These are phyloP conservation scores for Jacana jacana DNA, from an alignment of 2,113 vertebrate genomes.

Conservation along the genomic window DNA sequence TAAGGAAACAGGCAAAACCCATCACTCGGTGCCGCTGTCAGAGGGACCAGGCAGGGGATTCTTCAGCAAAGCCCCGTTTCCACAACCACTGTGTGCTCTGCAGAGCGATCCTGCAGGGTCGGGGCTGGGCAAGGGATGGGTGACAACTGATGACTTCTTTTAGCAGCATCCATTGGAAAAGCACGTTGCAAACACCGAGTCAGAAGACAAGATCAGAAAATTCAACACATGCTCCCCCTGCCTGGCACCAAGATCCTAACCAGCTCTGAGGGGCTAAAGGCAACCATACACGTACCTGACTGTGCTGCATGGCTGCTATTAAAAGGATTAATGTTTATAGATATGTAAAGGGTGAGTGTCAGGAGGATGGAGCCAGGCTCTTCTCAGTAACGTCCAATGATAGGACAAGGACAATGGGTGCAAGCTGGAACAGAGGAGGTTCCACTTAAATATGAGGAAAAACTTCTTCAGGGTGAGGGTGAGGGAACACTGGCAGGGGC, in stretches of 20 bases:
- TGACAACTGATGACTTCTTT: background rate
- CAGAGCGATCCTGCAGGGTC: background rate
- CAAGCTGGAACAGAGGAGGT: no score
- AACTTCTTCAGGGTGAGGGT: no score
- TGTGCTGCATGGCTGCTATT: background rate
- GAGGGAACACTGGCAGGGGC: no score
- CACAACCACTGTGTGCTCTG: background rate
- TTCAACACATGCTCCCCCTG: background rate
- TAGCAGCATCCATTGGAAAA: background rate
- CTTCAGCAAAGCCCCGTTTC: background rate
- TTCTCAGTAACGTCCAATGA: no score
- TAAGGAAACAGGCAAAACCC: conserved; percentile 32
- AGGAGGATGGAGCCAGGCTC: no score
- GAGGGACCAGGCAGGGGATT: background rate
- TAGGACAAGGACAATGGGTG: no score
- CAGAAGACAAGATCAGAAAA: background rate
- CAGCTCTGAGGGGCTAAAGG: background rate
- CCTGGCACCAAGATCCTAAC: background rate
- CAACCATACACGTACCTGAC: rapidly evolving
- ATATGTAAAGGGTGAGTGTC: no score
- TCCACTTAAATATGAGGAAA: no score
- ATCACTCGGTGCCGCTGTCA: background rate
- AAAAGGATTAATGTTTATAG: no score
- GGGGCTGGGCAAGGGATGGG: background rate
- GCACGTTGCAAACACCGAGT: background rate